Base-by-base conservation (phyloP, 2,113 vertebrate genomes). In the Aythya baeri region DNA sequence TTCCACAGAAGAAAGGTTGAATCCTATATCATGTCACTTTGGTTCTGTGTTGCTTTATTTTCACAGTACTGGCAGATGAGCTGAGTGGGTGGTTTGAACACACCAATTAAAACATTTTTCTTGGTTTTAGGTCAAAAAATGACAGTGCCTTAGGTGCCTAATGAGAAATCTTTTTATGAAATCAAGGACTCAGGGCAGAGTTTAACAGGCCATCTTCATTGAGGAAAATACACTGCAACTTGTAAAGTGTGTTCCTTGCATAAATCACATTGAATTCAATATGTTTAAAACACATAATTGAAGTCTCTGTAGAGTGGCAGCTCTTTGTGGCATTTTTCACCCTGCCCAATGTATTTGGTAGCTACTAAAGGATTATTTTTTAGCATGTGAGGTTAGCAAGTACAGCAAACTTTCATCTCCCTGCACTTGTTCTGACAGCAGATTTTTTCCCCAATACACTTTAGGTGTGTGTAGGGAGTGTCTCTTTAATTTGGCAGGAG, bases 11-110 rank as follows among this genome's bases (percentile, higher is more conserved):
- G 32, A 7, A 74, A 83, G 31, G 11, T 26, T 89, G 70, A 58
- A 44, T 7, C 1, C 2, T 38, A 23, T 41, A 54, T 13, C 23
- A 3, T 1, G 0, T 6, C 15, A 9, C 21, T 55, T 68, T 77
- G 22, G 49, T 41, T 70, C 31, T 72, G n/a, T 36, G 3, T 18
- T 66, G 12, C 27, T 92, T 61, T 52, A 0, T 71, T 80, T 91
- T 41, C 57, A 21, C 36, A 6, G 21, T 7, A 6, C 31, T 68
- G 25, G 16, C 4, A 2, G 71, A 36, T 73, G 29, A 72, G 62
- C 49, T 80, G 67, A 90, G 43, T 32, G 17, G 34, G 11, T 72
- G 25, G 4, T 67, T 79, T 85, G 41, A 52, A 85, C 41, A 17
- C 2, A 7, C 21, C 59, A 66, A 0, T 25, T 57, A 87, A 86